A percentile compares a stretch with the other conserved stretches of the same genome.
phyloP scores from a whole-genome alignment of 2,113 vertebrate species.

The Halichoerus grypus region DNA sequence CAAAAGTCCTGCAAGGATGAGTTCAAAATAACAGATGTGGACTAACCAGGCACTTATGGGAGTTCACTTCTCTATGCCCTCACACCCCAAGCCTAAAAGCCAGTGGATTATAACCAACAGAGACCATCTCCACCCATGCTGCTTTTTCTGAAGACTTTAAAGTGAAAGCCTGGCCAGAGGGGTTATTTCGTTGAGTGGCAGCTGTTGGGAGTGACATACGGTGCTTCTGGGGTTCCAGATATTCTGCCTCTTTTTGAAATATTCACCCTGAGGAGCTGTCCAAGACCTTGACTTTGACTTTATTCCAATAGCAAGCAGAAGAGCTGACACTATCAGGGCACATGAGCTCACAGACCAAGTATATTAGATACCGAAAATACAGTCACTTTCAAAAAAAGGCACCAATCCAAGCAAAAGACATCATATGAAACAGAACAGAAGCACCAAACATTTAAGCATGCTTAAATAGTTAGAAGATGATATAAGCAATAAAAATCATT shows the following conservation, averaged over 20 bases:
- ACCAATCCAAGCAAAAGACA: neutral
- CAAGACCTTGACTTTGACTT: slow-evolving; percentile 25
- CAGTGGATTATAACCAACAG: neutral
- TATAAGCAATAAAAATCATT: neutral
- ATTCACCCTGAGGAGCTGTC: neutral
- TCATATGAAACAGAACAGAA: neutral
- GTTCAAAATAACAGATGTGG: slow-evolving; percentile 20
- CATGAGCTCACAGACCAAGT: neutral
- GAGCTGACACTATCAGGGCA: neutral
- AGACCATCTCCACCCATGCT: neutral
- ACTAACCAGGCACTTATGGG: neutral
- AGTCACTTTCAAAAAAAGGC: neutral
- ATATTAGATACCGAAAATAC: neutral
- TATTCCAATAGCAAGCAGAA: neutral
- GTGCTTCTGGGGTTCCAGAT: neutral
- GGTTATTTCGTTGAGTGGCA: slow-evolving; percentile 12
- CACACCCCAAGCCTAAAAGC: neutral
- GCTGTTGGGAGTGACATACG: neutral
- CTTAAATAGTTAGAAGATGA: slow-evolving; percentile 1
- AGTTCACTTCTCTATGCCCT: neutral
- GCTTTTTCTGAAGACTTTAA: neutral
- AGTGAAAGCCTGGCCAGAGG: neutral
- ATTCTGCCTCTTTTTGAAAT: neutral
- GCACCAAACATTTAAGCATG: neutral
- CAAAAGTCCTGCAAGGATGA: neutral